These are phyloP conservation scores for Phortica okadai DNA, from an alignment of 2,888 invertebrate genomes.

Conservation along the genomic window DNA sequence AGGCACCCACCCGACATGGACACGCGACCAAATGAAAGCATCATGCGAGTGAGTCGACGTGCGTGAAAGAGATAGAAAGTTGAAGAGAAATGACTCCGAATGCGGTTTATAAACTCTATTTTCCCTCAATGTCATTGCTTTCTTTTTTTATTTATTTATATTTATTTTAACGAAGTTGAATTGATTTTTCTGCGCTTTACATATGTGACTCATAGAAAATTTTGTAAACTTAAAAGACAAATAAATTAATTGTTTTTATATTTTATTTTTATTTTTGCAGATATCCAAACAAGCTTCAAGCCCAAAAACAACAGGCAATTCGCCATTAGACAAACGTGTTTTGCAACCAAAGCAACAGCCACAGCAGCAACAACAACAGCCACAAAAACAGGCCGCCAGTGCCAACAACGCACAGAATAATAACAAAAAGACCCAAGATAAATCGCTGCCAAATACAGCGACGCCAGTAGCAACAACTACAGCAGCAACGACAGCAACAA, in stretches of 20 bases:
- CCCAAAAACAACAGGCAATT: slow-evolving; percentile 69
- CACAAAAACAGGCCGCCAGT: slow-evolving; percentile 53
- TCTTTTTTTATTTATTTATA: not conserved
- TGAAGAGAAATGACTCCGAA: not conserved
- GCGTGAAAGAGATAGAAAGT: not conserved
- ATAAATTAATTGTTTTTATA: slow-evolving; percentile 15
- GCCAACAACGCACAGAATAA: slow-evolving; percentile 51
- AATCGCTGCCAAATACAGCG: slow-evolving; percentile 22
- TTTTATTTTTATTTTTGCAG: slow-evolving; percentile 60
- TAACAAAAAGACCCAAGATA: not conserved
- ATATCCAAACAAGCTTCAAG: slow-evolving; percentile 76
- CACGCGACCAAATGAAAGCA: not conserved
- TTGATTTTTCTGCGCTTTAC: slow-evolving; percentile 50
- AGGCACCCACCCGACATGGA: too few relatives aligned
- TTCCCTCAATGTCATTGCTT: not conserved
- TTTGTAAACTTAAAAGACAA: not conserved
- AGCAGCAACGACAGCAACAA: slow-evolving; percentile 36
- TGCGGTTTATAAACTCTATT: not conserved
- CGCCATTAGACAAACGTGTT: slow-evolving; percentile 81
- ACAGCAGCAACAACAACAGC: slow-evolving; percentile 63
- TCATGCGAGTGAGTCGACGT: not conserved
- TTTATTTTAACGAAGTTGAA: slow-evolving; percentile 43
- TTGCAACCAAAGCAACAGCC: slow-evolving; percentile 82
- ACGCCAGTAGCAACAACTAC: slow-evolving; percentile 36
- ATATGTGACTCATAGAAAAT: not conserved